Evolutionary conservation across 2,113 vertebrate genomes (phyloP).

Genomic region (Larimichthys crocea): DNA sequence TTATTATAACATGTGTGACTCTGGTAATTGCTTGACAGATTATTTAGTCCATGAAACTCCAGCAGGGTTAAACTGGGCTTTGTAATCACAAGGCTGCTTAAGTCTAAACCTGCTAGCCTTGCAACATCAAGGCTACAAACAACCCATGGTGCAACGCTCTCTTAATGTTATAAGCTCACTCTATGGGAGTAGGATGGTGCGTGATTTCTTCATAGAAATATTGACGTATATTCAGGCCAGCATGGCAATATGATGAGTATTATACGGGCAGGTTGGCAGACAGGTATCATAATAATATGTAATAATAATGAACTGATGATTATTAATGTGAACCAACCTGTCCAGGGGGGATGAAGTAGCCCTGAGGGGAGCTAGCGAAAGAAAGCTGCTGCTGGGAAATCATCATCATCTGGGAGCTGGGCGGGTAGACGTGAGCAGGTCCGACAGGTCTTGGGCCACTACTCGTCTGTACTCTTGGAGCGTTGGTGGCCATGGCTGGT

Average conservation of each 20-base stretch:
- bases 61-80: not conserved
- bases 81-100: not conserved
- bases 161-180: not conserved
- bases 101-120: not conserved
- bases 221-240: not conserved
- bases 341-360: slow-evolving; percentile 91
- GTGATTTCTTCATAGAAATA: not conserved
- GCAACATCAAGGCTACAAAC: not conserved
- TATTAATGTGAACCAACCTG: slow-evolving; percentile 84
- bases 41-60: not conserved
- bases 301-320: not conserved
- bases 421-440: slow-evolving; percentile 92
- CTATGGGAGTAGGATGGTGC: too few species aligned
- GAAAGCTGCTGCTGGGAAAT: slow-evolving; percentile 93
- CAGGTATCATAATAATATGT: not conserved
- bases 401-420: slow-evolving; percentile 97
- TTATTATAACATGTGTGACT: not conserved
- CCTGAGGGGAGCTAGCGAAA: slow-evolving; percentile 92
- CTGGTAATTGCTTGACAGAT: not conserved
- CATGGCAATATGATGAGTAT: not conserved
- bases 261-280: not conserved
- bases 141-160: not conserved
- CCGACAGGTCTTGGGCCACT: slow-evolving; percentile 90
- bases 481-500: slow-evolving; percentile 90
- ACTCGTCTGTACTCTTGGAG: slow-evolving; percentile 90